Base-by-base conservation (phyloP, 2,113 vertebrate species). In the Takifugu bimaculatus region DNA sequence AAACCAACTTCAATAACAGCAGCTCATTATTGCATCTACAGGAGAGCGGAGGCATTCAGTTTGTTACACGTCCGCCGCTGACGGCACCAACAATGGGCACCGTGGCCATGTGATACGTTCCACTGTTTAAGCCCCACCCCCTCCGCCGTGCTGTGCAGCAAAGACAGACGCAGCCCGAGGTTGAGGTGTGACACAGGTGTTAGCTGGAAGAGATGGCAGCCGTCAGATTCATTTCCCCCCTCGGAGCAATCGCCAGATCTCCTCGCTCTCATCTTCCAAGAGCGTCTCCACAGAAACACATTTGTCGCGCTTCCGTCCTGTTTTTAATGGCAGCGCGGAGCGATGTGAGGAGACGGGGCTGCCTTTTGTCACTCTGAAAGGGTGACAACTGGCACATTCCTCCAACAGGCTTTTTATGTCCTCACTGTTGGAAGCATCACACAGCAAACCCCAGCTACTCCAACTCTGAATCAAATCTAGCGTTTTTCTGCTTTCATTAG, bases 201-300 rank as follows among this genome's bases (percentile, higher is more conserved):
- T 71, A 60, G 60, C 26, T 56, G 53, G 60, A 49, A 78, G 54
- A 63, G 64, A 70, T 75, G 65, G 63, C 63, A 65, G 66, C 54
- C 63, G 29, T 74, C 70, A 54, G 45, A 54, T 59, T 74, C 62
- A 76, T 70, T 63, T 57, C 44, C 42, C 54, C 9, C 7, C 62
- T 58, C 72, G 60, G 60, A 0, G 45, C 11, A 54, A 58, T 60
- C 58, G 47, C 52, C 14, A 47, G 57, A 56, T 12, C 12, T 6
- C 14, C 10, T 15, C 4, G 11, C 26, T 29, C 10, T 1, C 26
- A 2, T n/a, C 0, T 13, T 26, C 26, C 28, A 15, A 5, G 32
- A 2, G 26, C 15, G 29, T 32, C 4, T n/a, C 6, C 26, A 20
- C 26, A 15, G 2, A 55, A 57, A 47, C 27, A 13, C 15, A 10